phyloP scores from a whole-genome alignment of 2,888 invertebrate genomes.

The Andrena camellia region DNA sequence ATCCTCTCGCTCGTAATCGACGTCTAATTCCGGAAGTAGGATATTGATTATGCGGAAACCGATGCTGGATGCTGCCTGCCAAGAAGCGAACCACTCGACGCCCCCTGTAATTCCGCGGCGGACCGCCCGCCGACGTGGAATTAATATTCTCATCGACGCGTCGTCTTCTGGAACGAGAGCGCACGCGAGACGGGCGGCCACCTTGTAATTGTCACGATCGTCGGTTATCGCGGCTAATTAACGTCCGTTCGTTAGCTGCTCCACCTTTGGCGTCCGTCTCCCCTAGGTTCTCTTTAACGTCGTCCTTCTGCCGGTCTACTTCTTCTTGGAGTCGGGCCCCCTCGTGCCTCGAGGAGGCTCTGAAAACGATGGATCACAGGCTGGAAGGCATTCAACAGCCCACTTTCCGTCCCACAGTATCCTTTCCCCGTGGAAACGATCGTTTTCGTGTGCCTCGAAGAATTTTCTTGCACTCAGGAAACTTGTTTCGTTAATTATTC shows the following conservation, averaged over 20 bases:
- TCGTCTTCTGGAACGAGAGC: slow-evolving; percentile 8
- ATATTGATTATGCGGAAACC: slow-evolving; percentile 67
- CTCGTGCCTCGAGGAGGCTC: neutral
- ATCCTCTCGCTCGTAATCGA: slow-evolving; percentile 55
- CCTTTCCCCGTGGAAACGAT: neutral
- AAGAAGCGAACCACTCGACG: slow-evolving; percentile 8
- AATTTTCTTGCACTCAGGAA: neutral
- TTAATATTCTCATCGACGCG: slow-evolving; percentile 38
- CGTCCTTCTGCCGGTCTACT: slow-evolving; percentile 30
- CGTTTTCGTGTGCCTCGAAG: neutral
- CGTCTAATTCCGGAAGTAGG: slow-evolving; percentile 61
- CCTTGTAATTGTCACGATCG: slow-evolving; percentile 67
- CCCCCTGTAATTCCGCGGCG: slow-evolving; percentile 10
- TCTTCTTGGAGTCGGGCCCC: slow-evolving; percentile 3
- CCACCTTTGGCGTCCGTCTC: slow-evolving; percentile 40
- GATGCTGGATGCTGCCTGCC: neutral
- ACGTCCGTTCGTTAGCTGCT: slow-evolving; percentile 62
- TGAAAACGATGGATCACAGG: neutral
- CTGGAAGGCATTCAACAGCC: neutral
- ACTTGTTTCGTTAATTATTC: neutral
- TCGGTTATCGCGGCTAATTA: slow-evolving; percentile 71
- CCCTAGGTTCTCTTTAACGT: slow-evolving; percentile 17
- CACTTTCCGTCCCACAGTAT: neutral
- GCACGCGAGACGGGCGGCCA: slow-evolving; percentile 9
- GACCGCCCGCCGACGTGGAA: slow-evolving; percentile 16